Evolutionary conservation across 2,113 vertebrate species (phyloP), one percentile per base, ranked within the genome.

Genomic region (Tiliqua scincoides): DNA sequence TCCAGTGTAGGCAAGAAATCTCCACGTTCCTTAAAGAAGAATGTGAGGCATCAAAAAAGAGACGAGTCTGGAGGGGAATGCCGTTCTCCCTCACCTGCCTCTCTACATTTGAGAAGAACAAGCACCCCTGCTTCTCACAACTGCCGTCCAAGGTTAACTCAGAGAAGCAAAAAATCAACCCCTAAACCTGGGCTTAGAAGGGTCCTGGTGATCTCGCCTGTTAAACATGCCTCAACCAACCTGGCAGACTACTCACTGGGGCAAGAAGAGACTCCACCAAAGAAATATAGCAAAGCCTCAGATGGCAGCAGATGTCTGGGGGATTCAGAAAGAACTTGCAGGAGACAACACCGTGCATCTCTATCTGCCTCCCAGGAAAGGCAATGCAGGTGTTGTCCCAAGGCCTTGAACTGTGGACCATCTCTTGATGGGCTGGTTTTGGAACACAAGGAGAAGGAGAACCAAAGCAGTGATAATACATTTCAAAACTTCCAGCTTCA

Each of bases 361-460:
- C 2, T 0, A 4, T 62, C 85, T 76, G n/a, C 73, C 0, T 2
- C 0, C 18, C n/a, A 3, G 0, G 86, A 87, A 14, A 77, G 32
- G 82, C 79, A 10, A 17, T 0, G 54, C 35, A 80, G 82, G 78
- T 85, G 0, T 63, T 1, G 2, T 20, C 14, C 32, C 0, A 35
- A 61, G 1, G 11, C 63, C 6, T 76, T 84, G 14, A 6, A 18
- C 2, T 1, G 0, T 0, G 0, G 35, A 17, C 4, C 0, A 0
- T n/a, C n/a, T 6, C 2, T 25, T 1, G 79, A 35, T 0, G 2
- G 59, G 15, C 6, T n/a, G 1, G 14, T 27, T 35, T 74, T 21
- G 1, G 77, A 23, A 54, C 14, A 0, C 0, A 1, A 14, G 7
- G 83, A 84, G 73, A 82, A 86, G 76, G 80, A 84, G 8, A 71